Evolutionary conservation across 2,888 invertebrate genomes (phyloP).

Genomic region (Drosophila kuntzei): DNA sequence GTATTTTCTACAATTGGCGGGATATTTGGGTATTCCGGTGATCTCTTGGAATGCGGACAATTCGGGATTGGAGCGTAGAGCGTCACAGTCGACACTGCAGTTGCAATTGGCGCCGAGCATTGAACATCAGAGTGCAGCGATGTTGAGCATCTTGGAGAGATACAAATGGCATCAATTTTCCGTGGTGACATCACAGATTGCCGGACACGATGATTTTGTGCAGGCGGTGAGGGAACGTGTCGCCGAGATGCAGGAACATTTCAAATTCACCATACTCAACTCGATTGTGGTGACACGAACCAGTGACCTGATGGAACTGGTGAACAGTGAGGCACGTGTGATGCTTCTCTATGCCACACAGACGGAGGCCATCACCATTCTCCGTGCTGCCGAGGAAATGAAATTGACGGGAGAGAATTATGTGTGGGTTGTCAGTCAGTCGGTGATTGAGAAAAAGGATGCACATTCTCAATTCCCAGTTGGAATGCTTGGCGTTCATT

Average conservation of each 20-base stretch:
- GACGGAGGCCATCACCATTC: constrained; percentile 94
- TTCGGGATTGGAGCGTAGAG: constrained; percentile 92
- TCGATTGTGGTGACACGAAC: constrained; percentile 93
- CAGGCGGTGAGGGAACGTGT: constrained; percentile 96
- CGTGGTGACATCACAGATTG: constrained; percentile 96
- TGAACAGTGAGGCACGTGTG: constrained; percentile 95
- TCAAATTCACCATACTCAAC: constrained; percentile 94
- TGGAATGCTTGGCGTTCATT: constrained; percentile 97
- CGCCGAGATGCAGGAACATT: constrained; percentile 91
- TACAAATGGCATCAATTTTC: constrained; percentile 99
- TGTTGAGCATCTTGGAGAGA: constrained; percentile 96
- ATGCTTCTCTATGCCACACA: constrained; percentile 96
- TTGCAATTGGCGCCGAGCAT: constrained; percentile 98
- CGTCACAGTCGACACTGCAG: constrained; percentile 95
- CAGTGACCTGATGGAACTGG: constrained; percentile 92
- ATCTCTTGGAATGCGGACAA: constrained; percentile 99
- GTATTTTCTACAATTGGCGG: constrained; percentile 96
- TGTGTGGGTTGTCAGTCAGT: constrained; percentile 98
- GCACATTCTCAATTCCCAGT: constrained; percentile 93
- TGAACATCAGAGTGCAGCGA: constrained; percentile 97
- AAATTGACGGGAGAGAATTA: constrained; percentile 91
- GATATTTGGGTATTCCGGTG: constrained; percentile 97
- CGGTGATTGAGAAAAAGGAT: constrained; percentile 93
- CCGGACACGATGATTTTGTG: constrained; percentile 97
- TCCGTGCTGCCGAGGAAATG: constrained; percentile 86